These are phyloP conservation scores for Cyclina sinensis DNA, from an alignment of 1,140 invertebrate species.

Conservation along the genomic window DNA sequence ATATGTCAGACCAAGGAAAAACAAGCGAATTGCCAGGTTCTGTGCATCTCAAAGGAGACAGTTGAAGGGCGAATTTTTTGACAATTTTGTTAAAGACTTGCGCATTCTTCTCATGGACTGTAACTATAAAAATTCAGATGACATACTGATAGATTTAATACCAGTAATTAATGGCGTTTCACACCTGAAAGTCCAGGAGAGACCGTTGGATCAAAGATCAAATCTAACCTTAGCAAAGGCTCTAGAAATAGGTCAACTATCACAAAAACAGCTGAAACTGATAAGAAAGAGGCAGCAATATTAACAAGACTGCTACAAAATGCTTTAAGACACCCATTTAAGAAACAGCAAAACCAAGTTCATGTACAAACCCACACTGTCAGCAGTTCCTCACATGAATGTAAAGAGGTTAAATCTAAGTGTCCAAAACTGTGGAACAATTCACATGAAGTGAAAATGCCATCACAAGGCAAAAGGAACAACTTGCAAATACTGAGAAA, in stretches of 20 bases:
- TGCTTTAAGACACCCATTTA: background rate
- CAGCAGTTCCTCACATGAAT: background rate
- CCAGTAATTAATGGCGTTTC: conserved; percentile 42
- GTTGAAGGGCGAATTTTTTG: background rate
- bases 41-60: background rate
- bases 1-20: conserved; percentile 54
- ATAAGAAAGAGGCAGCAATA: conserved; percentile 5
- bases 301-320: background rate
- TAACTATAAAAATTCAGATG: conserved; percentile 3
- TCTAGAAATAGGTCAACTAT: conserved; percentile 29
- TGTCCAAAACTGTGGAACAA: conserved; percentile 4
- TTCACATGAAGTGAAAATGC: conserved; percentile 37
- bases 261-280: conserved; percentile 30
- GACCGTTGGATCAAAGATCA: conserved; percentile 13
- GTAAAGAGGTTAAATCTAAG: background rate
- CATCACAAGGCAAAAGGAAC: conserved; percentile 54
- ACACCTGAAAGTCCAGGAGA: conserved; percentile 29
- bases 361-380: background rate
- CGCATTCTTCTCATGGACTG: conserved; percentile 21
- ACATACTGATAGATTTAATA: conserved; percentile 39
- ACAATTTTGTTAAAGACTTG: conserved; percentile 34
- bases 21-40: background rate
- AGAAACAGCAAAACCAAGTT: background rate
- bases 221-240: background rate
- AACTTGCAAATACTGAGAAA: conserved; percentile 59